Percentiles rank a stretch among this genome's conserved stretches.
Evolutionary conservation across 92 coral and sea anemone species (phyloP).

Genomic region (Porites lobata): DNA sequence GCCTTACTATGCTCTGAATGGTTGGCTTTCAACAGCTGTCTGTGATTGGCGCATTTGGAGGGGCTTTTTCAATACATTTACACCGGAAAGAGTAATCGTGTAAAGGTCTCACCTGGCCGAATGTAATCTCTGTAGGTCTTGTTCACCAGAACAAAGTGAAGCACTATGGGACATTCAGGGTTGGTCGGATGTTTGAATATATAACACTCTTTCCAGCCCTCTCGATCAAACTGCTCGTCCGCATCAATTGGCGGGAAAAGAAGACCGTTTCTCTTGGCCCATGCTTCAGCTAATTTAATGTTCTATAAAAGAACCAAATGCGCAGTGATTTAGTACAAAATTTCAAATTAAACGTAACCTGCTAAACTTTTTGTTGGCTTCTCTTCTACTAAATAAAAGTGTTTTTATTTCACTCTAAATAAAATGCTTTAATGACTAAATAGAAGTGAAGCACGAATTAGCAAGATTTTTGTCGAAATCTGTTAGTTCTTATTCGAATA

Average conservation of each 20-base stretch:
- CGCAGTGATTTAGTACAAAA: not conserved
- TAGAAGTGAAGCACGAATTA: too few relatives aligned
- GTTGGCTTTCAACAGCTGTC: too few relatives aligned
- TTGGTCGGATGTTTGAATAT: conserved; percentile 75
- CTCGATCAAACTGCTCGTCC: conserved; percentile 72
- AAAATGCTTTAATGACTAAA: too few relatives aligned
- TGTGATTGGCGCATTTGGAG: too few relatives aligned
- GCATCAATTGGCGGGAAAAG: conserved; percentile 86
- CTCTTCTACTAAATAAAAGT: not conserved
- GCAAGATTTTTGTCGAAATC: too few relatives aligned
- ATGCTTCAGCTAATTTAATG: conserved; percentile 67
- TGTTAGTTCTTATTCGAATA: too few relatives aligned
- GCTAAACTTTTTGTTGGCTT: too few relatives aligned
- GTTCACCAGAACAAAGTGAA: conserved; percentile 81
- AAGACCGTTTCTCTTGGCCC: conserved; percentile 75
- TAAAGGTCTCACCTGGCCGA: conserved; percentile 70
- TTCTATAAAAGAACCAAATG: conserved; percentile 43
- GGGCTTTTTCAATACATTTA: not conserved
- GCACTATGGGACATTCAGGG: conserved; percentile 72
- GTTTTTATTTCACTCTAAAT: not conserved
- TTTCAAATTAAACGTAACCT: not conserved
- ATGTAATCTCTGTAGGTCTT: conserved; percentile 66
- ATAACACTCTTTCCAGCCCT: conserved; percentile 79
- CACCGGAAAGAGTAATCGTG: not conserved
- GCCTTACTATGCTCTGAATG: too few relatives aligned